Evolutionary conservation across 1,140 invertebrate genomes (phyloP).

Genomic region (Drosophila sucinea): DNA sequence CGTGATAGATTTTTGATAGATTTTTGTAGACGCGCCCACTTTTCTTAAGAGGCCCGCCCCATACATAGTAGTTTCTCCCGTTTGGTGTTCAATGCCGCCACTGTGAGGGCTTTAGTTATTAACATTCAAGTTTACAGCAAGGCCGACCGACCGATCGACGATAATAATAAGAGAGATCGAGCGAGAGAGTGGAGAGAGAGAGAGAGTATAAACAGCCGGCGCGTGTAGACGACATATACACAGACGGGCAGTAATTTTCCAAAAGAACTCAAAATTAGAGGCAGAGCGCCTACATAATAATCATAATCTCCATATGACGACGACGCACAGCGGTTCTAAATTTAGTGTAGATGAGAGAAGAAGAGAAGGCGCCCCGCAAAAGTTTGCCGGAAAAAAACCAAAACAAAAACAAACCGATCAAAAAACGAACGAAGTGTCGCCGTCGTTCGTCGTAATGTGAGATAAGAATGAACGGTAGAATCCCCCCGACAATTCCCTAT

Average conservation of each 20-base stretch:
- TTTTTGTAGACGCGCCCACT: neutral
- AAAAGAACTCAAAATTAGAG: constrained; percentile 27
- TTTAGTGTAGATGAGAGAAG: neutral
- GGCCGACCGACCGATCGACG: neutral
- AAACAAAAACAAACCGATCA: constrained; percentile 10
- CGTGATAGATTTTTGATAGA: no score
- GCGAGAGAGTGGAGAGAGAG: no score
- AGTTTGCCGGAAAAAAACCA: constrained; percentile 14
- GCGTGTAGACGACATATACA: constrained; percentile 20
- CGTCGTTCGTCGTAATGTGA: neutral
- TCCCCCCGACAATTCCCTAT: constrained; percentile 34
- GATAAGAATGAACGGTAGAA: neutral
- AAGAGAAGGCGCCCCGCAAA: neutral
- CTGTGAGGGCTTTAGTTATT: neutral
- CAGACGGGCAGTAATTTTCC: constrained; percentile 48
- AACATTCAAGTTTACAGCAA: constrained; percentile 9
- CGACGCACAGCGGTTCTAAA: constrained; percentile 3
- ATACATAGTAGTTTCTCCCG: neutral
- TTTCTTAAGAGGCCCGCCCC: neutral
- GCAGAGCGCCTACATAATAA: constrained; percentile 1
- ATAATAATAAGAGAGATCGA: neutral
- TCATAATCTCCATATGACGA: constrained; percentile 10
- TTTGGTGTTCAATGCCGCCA: neutral
- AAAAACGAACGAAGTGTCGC: neutral
- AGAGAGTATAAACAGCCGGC: constrained; percentile 7